Percentiles rank a stretch among this genome's conserved stretches.
Evolutionary conservation across 2,888 invertebrate genomes (phyloP).

Genomic region (Cacoxenus indagator): DNA sequence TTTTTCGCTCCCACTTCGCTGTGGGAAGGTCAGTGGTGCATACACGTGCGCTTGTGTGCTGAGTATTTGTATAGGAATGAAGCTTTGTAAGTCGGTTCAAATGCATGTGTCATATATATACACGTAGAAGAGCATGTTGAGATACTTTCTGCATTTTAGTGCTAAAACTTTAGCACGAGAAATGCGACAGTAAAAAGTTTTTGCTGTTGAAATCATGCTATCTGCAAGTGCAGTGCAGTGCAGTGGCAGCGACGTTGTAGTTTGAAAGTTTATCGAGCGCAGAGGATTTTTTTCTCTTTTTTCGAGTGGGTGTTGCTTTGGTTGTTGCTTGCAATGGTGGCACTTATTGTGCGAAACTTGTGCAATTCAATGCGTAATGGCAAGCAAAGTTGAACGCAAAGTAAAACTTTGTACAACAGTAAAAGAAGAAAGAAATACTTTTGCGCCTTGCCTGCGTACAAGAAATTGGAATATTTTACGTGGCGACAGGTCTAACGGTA

Average conservation of each 20-base stretch:
- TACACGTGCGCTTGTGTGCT: not conserved
- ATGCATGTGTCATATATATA: not conserved
- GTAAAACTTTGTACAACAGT: not conserved
- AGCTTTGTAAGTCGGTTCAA: not conserved
- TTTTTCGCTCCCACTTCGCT: not conserved
- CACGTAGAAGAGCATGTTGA: not conserved
- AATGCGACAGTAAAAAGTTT: constrained; percentile 61
- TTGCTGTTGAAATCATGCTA: constrained; percentile 3
- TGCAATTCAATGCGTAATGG: not conserved
- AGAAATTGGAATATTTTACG: constrained; percentile 57
- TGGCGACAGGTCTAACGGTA: not conserved
- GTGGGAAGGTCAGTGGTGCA: not conserved
- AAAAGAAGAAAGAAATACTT: constrained; percentile 26
- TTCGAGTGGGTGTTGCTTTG: too few relatives aligned
- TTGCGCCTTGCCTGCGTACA: constrained; percentile 22
- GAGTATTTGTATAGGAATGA: not conserved
- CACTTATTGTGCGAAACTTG: constrained; percentile 13
- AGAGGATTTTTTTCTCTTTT: too few relatives aligned
- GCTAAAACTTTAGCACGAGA: constrained; percentile 43
- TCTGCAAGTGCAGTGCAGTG: not conserved
- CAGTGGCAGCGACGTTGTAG: not conserved
- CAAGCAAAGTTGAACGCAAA: constrained; percentile 21
- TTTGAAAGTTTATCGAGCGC: not conserved
- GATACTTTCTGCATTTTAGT: constrained; percentile 49
- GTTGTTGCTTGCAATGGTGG: not conserved